Conservation (phyloP, 1,140 invertebrate species). For the Propsilocerus akamusi region DNA sequence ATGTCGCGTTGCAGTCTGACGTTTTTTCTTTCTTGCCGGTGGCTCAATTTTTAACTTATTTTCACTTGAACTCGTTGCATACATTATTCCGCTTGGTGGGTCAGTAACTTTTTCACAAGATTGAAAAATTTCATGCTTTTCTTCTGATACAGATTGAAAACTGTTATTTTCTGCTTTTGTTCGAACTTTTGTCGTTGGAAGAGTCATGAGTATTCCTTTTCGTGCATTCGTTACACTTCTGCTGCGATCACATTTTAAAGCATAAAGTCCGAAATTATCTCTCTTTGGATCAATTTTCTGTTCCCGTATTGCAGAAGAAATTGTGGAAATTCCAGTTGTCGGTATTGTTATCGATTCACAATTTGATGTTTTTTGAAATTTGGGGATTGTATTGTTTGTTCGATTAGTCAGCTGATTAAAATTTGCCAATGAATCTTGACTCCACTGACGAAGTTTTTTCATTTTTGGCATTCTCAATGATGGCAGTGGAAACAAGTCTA, state of each 20-base stretch:
- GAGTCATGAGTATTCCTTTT: background rate
- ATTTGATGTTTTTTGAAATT: background rate
- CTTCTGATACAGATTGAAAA: background rate
- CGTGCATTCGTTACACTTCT: background rate
- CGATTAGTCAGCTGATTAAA: background rate
- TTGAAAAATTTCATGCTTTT: background rate
- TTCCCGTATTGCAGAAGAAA: background rate
- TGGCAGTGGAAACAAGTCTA: background rate
- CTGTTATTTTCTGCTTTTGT: background rate
- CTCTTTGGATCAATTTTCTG: slow-evolving; percentile 1
- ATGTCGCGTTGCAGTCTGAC: background rate
- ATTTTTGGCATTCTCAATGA: background rate
- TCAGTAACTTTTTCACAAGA: background rate
- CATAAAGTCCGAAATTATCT: background rate
- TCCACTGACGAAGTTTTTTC: background rate
- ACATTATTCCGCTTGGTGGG: too few species aligned
- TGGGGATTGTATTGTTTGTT: background rate
- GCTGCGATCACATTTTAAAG: background rate
- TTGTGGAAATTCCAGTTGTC: background rate
- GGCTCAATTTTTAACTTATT: background rate
- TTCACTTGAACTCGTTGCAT: background rate
- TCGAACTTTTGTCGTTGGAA: background rate
- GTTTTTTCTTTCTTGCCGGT: background rate
- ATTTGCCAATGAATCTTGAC: background rate
- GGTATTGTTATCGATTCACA: too few species aligned